Percentiles rank a stretch among this genome's conserved stretches.
Evolutionary conservation across 2,797 vertebrate genomes (phyloP).

Genomic region (Meriones psammophilus): DNA sequence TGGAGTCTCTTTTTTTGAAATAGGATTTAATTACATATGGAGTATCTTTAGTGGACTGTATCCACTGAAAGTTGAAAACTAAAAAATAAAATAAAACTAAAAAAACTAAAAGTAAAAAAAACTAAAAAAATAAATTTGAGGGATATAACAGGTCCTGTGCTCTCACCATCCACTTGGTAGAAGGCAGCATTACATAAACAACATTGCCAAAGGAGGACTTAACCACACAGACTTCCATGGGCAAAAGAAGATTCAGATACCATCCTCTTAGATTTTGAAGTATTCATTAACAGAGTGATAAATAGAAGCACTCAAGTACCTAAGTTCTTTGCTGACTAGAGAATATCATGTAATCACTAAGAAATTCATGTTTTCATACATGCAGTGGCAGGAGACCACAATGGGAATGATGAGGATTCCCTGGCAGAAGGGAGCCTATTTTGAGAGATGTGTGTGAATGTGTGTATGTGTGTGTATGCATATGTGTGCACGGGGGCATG

Average conservation of each 20-base stretch:
- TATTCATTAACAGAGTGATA: background rate
- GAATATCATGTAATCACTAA: background rate
- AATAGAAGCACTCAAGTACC: background rate
- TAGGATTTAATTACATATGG: background rate
- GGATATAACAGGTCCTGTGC: rapidly evolving
- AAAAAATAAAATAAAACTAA: background rate
- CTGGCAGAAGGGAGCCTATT: background rate
- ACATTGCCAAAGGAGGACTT: background rate
- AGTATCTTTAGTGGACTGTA: background rate
- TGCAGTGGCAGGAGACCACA: background rate
- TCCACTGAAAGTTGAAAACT: background rate
- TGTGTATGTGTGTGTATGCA: background rate
- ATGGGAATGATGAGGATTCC: background rate
- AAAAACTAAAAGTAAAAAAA: no score
- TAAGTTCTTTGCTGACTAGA: background rate
- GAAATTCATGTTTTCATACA: background rate
- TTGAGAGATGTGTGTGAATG: constrained; percentile 1
- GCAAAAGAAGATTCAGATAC: background rate
- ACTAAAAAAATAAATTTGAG: background rate
- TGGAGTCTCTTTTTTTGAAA: background rate
- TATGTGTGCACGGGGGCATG: background rate
- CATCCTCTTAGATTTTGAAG: background rate
- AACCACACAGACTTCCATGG: background rate
- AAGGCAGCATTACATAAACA: background rate
- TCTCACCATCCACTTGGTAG: background rate